Conservation (phyloP, 2,888 invertebrate species). For the Anarsia innoxiella region DNA sequence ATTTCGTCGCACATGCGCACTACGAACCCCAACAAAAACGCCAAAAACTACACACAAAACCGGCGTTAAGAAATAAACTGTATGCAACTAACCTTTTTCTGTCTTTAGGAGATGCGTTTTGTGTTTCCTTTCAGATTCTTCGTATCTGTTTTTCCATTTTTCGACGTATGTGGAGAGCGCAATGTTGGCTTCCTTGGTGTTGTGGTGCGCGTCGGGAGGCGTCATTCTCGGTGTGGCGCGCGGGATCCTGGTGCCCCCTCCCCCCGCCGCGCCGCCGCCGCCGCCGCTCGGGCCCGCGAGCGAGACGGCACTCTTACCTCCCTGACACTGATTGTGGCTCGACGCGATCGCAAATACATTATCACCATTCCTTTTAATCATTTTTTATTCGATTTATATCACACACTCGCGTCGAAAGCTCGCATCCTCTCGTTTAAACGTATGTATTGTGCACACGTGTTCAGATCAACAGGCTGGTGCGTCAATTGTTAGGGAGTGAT, state of each 20-base stretch:
- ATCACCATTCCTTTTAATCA: slow-evolving; percentile 74
- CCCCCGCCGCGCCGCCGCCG: slow-evolving; percentile 46
- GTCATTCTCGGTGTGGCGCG: slow-evolving; percentile 68
- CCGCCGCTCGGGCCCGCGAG: slow-evolving; percentile 48
- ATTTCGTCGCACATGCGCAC: slow-evolving; percentile 56
- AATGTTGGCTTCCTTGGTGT: slow-evolving; percentile 64
- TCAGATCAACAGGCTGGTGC: slow-evolving; percentile 65
- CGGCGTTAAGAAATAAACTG: slow-evolving; percentile 16
- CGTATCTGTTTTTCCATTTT: slow-evolving; percentile 81
- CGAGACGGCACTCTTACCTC: slow-evolving; percentile 64
- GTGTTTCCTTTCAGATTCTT: slow-evolving; percentile 81
- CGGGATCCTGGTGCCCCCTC: slow-evolving; percentile 59
- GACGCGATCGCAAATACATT: slow-evolving; percentile 74
- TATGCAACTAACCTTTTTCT: slow-evolving; percentile 78
- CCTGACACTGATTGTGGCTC: slow-evolving; percentile 69
- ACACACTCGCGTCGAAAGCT: slow-evolving; percentile 55
- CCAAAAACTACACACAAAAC: slow-evolving; percentile 27
- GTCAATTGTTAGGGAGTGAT: slow-evolving; percentile 39
- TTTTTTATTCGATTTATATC: slow-evolving; percentile 69
- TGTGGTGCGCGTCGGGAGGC: slow-evolving; percentile 68
- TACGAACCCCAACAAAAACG: too few relatives aligned
- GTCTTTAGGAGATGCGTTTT: slow-evolving; percentile 79
- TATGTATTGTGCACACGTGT: slow-evolving; percentile 57
- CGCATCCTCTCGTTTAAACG: slow-evolving; percentile 58
- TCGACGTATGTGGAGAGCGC: slow-evolving; percentile 69